phyloP scores from a whole-genome alignment of 2,113 vertebrate genomes.

The Corythaeola cristata region DNA sequence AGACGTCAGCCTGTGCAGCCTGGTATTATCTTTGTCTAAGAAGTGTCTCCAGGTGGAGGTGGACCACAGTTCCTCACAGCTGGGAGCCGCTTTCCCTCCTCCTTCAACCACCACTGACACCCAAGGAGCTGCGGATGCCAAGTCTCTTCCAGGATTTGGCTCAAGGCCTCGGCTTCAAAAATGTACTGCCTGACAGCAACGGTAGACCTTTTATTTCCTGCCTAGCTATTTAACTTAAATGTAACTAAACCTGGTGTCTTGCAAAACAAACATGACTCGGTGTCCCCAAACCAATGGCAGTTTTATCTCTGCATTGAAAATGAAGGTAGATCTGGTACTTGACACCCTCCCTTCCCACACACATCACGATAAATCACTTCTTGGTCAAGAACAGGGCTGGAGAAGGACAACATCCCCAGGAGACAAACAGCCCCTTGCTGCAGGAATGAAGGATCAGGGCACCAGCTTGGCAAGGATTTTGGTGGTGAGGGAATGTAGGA shows the following conservation, averaged over 20 bases:
- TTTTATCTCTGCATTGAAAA: background rate
- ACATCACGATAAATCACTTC: background rate
- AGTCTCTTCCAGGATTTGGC: background rate
- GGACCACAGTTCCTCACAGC: background rate
- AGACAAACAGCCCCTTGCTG: background rate
- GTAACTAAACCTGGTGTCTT: background rate
- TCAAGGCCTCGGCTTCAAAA: background rate
- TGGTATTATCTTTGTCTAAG: background rate
- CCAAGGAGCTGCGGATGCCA: background rate
- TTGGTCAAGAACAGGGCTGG: background rate
- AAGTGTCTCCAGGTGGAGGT: background rate
- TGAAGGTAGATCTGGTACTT: background rate
- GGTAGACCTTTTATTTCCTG: background rate
- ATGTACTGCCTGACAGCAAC: background rate
- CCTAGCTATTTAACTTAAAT: background rate
- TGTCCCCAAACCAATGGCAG: background rate
- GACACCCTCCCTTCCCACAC: too few species aligned
- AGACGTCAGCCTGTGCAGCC: background rate
- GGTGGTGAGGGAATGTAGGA: rapidly evolving
- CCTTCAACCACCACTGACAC: background rate
- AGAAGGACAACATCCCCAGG: rapidly evolving
- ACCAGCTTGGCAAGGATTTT: background rate
- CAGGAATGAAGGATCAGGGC: background rate
- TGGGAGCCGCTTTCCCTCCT: background rate
- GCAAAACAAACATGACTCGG: background rate